Evolutionary conservation across 2,113 vertebrate genomes (phyloP).

Genomic region (Jacana jacana): DNA sequence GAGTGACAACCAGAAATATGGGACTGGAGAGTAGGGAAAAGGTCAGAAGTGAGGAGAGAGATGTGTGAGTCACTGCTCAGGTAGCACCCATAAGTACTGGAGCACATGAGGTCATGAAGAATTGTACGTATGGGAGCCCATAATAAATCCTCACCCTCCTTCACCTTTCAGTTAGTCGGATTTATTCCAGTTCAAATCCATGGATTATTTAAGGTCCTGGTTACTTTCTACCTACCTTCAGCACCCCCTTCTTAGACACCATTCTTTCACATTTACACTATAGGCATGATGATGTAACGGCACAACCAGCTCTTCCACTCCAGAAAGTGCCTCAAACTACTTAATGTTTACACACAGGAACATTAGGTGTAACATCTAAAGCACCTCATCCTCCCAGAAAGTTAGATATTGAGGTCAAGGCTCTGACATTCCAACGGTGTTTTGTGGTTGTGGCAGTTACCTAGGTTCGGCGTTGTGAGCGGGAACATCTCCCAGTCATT

Average conservation of each 20-base stretch:
- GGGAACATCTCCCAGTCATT: not conserved
- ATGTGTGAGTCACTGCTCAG: slow-evolving; percentile 3
- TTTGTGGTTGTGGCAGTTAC: not conserved
- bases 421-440: not conserved
- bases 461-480: not conserved
- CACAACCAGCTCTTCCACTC: not conserved
- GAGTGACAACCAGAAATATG: not conserved
- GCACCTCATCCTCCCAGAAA: not conserved
- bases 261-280: not conserved
- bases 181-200: not conserved
- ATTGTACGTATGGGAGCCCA: not conserved
- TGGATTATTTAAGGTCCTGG: not conserved
- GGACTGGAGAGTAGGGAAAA: not conserved
- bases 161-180: not conserved
- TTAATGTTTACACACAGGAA: not conserved
- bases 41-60: not conserved
- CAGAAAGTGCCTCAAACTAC: not conserved
- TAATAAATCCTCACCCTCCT: not conserved
- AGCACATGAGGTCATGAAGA: not conserved
- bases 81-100: not conserved
- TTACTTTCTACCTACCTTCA: not conserved
- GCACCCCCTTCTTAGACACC: not conserved
- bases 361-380: not conserved
- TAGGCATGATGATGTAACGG: not conserved
- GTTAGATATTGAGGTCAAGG: not conserved